Conservation (phyloP, 2,888 invertebrate species). For the Patella caerulea region DNA sequence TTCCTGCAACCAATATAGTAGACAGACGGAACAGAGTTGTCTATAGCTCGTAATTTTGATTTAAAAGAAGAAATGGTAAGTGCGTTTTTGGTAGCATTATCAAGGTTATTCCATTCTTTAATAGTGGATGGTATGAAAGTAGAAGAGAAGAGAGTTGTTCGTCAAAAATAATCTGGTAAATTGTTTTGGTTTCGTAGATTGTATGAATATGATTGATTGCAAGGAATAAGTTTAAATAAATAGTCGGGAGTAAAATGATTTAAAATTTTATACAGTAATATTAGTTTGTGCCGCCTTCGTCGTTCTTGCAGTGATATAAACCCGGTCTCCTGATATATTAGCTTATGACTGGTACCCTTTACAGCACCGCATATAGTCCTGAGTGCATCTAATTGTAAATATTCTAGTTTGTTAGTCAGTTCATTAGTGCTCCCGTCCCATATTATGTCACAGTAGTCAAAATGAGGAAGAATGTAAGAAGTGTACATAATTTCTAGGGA, state of each 20-base stretch:
- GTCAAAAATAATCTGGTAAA: neutral
- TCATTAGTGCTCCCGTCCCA: neutral
- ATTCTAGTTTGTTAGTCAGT: neutral
- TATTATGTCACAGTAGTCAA: neutral
- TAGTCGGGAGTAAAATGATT: neutral
- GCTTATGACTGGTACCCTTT: neutral
- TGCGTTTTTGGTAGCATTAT: too few relatives aligned
- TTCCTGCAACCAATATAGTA: too few relatives aligned
- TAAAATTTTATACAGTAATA: neutral
- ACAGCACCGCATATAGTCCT: constrained; percentile 4
- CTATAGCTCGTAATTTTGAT: too few relatives aligned
- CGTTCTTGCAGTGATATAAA: neutral
- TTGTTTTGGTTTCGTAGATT: neutral
- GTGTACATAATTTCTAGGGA: neutral
- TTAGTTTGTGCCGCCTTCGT: neutral
- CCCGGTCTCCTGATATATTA: neutral
- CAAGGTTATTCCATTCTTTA: neutral
- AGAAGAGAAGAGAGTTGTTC: neutral
- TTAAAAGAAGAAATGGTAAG: too few relatives aligned
- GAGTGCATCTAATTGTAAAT: constrained; percentile 1
- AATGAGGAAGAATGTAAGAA: constrained; percentile 5
- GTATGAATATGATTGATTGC: neutral
- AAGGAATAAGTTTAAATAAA: neutral
- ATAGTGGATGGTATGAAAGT: neutral
- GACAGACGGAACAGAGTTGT: too few relatives aligned